Evolutionary conservation across 2,888 invertebrate species (phyloP).

Genomic region (Toxonevra muliebris): DNA sequence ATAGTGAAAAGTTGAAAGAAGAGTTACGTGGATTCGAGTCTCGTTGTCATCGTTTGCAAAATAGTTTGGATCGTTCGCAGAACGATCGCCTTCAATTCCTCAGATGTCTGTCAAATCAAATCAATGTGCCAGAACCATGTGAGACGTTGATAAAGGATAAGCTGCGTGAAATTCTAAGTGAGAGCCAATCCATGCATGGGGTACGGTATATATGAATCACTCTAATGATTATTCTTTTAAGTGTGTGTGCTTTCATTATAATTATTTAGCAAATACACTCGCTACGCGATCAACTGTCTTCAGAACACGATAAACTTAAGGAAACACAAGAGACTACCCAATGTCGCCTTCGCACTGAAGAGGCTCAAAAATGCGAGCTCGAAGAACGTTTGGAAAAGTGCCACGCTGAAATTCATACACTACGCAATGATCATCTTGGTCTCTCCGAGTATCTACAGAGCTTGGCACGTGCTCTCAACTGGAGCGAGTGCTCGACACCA

Average conservation of each 20-base stretch:
- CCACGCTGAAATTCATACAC: conserved; percentile 79
- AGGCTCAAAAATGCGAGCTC: conserved; percentile 74
- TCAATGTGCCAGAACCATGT: conserved; percentile 79
- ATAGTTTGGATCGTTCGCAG: conserved; percentile 61
- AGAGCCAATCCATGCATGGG: conserved; percentile 79
- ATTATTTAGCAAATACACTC: conserved; percentile 75
- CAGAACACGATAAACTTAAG: conserved; percentile 74
- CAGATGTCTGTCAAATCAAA: conserved; percentile 57
- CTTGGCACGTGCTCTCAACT: conserved; percentile 78
- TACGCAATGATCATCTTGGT: conserved; percentile 63
- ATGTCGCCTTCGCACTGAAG: conserved; percentile 73
- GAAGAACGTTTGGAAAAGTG: conserved; percentile 80
- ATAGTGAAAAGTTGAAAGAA: conserved; percentile 68
- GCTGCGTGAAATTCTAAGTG: conserved; percentile 78
- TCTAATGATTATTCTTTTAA: background rate
- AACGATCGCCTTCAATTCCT: conserved; percentile 63
- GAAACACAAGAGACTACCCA: conserved; percentile 70
- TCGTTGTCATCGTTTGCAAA: conserved; percentile 63
- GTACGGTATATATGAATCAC: conserved; percentile 66
- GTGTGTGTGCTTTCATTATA: conserved; percentile 3
- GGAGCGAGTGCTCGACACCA: conserved; percentile 62
- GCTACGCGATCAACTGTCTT: conserved; percentile 78
- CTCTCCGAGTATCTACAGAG: conserved; percentile 84
- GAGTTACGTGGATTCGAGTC: conserved; percentile 65
- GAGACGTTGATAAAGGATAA: conserved; percentile 83